Percentiles rank a stretch among this genome's conserved stretches.
phyloP scores from a whole-genome alignment of 2,113 vertebrate genomes.

The Ptilorrhoa leucosticta region DNA sequence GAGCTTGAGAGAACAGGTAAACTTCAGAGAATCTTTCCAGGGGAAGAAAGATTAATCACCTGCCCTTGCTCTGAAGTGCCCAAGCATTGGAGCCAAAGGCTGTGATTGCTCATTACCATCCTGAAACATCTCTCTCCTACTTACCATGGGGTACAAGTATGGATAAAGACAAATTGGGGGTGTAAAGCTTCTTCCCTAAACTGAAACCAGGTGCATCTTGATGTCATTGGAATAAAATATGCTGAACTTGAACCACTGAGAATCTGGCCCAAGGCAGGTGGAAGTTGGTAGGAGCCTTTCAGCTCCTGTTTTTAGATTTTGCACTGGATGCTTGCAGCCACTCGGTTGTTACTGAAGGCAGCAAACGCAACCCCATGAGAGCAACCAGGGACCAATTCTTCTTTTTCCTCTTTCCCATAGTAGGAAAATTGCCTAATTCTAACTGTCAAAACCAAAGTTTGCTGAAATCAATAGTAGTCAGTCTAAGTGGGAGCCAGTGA shows the following conservation, averaged over 20 bases:
- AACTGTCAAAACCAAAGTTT: not conserved
- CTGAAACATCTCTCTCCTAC: not conserved
- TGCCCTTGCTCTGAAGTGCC: not conserved
- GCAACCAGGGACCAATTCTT: not conserved
- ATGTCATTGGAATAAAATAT: not conserved
- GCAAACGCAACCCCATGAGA: not conserved
- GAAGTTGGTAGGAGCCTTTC: not conserved
- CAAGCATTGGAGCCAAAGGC: not conserved
- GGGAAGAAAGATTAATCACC: not conserved
- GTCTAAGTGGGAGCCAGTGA: not conserved
- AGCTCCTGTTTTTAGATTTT: not conserved
- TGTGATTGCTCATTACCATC: not conserved
- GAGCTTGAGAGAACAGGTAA: not conserved
- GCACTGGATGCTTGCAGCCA: not conserved
- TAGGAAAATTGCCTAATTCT: conserved; percentile 1
- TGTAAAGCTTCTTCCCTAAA: not conserved
- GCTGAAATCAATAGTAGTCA: not conserved
- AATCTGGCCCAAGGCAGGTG: not conserved
- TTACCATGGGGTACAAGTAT: not conserved
- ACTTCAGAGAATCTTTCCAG: not conserved
- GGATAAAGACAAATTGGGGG: not conserved
- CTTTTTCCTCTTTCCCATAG: not conserved
- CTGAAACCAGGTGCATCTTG: not conserved
- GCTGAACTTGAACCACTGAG: not conserved
- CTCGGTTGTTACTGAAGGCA: not conserved